Conservation (phyloP, 1,140 invertebrate genomes). For the Himalopsyche phryganea region DNA sequence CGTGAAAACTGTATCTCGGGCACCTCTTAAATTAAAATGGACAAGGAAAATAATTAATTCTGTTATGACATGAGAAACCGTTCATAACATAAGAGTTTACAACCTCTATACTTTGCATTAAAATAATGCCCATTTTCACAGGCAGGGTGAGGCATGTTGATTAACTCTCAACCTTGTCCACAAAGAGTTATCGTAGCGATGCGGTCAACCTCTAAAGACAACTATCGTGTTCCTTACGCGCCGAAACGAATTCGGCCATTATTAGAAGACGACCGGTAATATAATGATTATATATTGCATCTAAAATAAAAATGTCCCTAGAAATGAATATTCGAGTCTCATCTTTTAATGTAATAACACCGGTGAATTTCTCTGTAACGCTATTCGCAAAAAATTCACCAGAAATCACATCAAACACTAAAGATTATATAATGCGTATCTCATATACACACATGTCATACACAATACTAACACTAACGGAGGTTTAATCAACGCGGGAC, state of each 20-base stretch:
- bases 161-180: too few species aligned
- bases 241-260: too few species aligned
- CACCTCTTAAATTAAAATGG: constrained; percentile 32
- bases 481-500: constrained; percentile 12
- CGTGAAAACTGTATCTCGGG: background rate
- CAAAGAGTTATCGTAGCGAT: too few species aligned
- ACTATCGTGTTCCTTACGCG: too few species aligned
- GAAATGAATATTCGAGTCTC: background rate
- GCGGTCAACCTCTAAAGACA: too few species aligned
- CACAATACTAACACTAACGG: constrained; percentile 13
- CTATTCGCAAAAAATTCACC: background rate
- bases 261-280: too few species aligned
- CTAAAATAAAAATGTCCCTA: background rate
- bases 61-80: constrained; percentile 16
- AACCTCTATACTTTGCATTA: constrained; percentile 87
- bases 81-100: constrained; percentile 50
- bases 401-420: constrained; percentile 7
- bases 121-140: constrained; percentile 80
- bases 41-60: constrained; percentile 27
- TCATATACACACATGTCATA: constrained; percentile 11
- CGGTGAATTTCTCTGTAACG: background rate
- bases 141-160: constrained; percentile 42
- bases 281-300: too few species aligned
- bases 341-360: background rate
- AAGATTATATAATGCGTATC: constrained; percentile 20